Base-by-base conservation (phyloP, 2,888 invertebrate species). In the Caenorhabditis sinica region DNA sequence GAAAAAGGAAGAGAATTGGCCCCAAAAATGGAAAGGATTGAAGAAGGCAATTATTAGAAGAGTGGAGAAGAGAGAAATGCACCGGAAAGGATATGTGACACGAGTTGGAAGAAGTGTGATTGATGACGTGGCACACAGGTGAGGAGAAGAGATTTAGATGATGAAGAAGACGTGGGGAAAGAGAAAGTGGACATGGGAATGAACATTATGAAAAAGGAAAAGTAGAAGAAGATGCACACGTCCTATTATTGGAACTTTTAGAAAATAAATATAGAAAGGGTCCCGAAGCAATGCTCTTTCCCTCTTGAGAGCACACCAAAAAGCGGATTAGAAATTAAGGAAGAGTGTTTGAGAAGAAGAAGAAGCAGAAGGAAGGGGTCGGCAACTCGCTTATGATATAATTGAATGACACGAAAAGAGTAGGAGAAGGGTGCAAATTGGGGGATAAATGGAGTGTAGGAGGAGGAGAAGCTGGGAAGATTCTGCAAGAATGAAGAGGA, bases 381-480 rank as follows among this genome's bases (percentile, higher is more conserved):
- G 58, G 69, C 60, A n/a, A 68, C 65, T 63, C 51, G 80, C 66
- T 80, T 73, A 72, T 73, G 72, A 80, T 80, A 73, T 73, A 80
- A 80, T 80, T 80, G 80, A 72, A 73, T 80, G 68, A 72, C 63
- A 77, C 25, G 53, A 72, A 45, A 56, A 28, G 56, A 11, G 56
- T 40, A 45, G 5, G 43, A 65, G 65, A 25, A 23, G 45, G 45
- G 58, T 33, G 65, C 56, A 66, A 58, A 66, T 60, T 68, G 23
- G 68, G 40, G 40, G 43, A 25, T 20, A 45, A 74, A 30, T 56
- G 58, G 51, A 58, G 23, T 28, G 45, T 40, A 40, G 36, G 40
- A 20, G 40, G 20, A 28, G 51, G 30, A 23, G 36, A 30, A 33
- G 51, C 33, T n/a, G 66, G 13, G 66, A 40, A 40, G 40, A 40